Percentiles rank a stretch among this genome's conserved stretches.
Evolutionary conservation across 1,140 invertebrate genomes (phyloP).

Genomic region (Scaptomyza pallida): DNA sequence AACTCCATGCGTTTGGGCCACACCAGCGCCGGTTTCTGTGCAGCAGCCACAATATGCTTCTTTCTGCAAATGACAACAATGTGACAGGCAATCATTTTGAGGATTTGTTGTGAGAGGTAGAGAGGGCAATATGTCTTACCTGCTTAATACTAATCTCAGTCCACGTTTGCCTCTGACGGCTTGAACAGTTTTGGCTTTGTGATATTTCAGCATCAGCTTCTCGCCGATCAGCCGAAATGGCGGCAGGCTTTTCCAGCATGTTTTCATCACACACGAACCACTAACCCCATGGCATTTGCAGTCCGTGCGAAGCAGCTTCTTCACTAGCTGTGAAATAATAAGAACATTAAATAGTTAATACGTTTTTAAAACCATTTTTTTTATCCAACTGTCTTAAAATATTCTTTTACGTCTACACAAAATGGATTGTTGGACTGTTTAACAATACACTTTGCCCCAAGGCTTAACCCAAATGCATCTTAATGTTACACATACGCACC

Average conservation of each 20-base stretch:
- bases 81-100: not conserved
- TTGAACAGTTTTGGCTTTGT: constrained; percentile 90
- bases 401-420: too few relatives aligned
- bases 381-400: too few relatives aligned
- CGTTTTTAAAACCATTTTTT: too few relatives aligned
- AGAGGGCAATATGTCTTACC: constrained; percentile 38
- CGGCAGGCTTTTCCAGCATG: constrained; percentile 96
- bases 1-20: constrained; percentile 91
- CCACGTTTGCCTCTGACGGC: constrained; percentile 84
- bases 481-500: constrained; percentile 85
- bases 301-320: constrained; percentile 91
- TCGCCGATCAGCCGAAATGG: constrained; percentile 93
- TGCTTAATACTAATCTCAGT: constrained; percentile 84
- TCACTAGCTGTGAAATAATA: constrained; percentile 88
- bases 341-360: not conserved
- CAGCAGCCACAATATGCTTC: constrained; percentile 52
- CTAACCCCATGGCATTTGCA: constrained; percentile 99
- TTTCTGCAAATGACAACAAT: constrained; percentile 58
- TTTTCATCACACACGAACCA: constrained; percentile 96
- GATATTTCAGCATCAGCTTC: constrained; percentile 92
- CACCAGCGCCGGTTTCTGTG: constrained; percentile 69
- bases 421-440: too few relatives aligned
- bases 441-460: too few relatives aligned
- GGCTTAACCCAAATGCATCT: too few relatives aligned
- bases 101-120: not conserved